Evolutionary conservation across 2,797 vertebrate species (phyloP), one percentile per base, ranked within the genome.

Genomic region (Melanotaenia maccullochi): DNA sequence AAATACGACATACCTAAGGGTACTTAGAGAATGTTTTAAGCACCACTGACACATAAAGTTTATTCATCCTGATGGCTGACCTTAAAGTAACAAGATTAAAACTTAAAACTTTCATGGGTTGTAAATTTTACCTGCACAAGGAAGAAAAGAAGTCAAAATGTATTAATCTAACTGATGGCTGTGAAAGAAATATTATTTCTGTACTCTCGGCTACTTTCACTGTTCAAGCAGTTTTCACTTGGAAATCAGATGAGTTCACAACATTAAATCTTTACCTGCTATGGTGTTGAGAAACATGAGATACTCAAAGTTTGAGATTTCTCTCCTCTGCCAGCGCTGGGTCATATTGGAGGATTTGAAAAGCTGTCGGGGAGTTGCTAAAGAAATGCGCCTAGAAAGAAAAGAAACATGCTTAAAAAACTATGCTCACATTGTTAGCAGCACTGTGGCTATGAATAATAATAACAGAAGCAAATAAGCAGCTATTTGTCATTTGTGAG

Each of bases 301-400:
- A 90, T 99, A 99, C 90, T 99, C 98, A 71, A 99, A 99, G 93
- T 99, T 99, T 66, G 97, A 99, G 88, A 99, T 99, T 88, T 99
- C 98, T 67, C 98, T 93, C 88, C 98, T 95, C 92, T 99, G 98
- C 98, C 98, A 99, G 71, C 98, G 97, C 89, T 99, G 98, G 70
- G 98, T 99, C 98, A 99, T 99, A 90, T 99, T 99, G 84, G 98
- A 99, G 38, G 98, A 99, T 89, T 99, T 99, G 92, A 99, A 98
- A 86, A 99, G 96, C 92, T 99, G 98, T 42, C 97, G 95, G 24
- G 98, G 96, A 42, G 96, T 99, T 74, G 97, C 97, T 92, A 99
- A 85, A 59, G 98, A 99, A 87, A 99, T 96, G 82, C 97, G 95
- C 89, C 98, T 99, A 47, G 44, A 47, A 47, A 20, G 90, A 60